Evolutionary conservation across 1,140 invertebrate species (phyloP), one percentile per base, ranked within the genome.

Genomic region (Sinonovacula constricta): DNA sequence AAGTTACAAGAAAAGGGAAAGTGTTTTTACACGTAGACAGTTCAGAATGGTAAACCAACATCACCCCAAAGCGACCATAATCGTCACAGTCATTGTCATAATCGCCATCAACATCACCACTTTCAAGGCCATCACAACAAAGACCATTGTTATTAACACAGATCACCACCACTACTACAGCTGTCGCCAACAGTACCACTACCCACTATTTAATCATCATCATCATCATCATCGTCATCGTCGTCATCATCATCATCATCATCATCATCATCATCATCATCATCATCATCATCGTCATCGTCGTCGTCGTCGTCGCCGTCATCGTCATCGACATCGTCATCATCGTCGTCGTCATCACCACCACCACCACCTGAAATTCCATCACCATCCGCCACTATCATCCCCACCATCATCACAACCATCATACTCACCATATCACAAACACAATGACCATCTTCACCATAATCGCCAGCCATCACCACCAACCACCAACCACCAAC

Each of bases 231-330:
- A 49, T 49, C 45, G n/a, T 49, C 45, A 49, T 49, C 45, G n/a
- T 49, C 45, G n/a, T 49, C 45, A 49, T 49, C 45, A 49, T 49
- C 45, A 49, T 49, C 45, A 49, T 49, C 45, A 49, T 49, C 45
- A 49, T 49, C 45, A 49, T 49, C 45, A 49, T 49, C 45, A 49
- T 49, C 45, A 49, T 49, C 45, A 49, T 49, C 45, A 49, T 49
- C 45, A 49, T 49, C 45, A 49, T 49, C 45, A 49, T 49, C 45
- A 49, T 49, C 45, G n/a, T 49, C 45, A 49, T 49, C 45, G n/a
- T 49, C 45, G n/a, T 49, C 45, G n/a, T 49, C 45, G n/a, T 49
- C 45, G n/a, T 49, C 45, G n/a, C n/a, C 45, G n/a, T 49, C 45
- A 49, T 49, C 45, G n/a, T 49, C 45, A 49, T 49, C 45, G n/a